A percentile compares a stretch with the other conserved stretches of the same genome.
Evolutionary conservation across 2,113 vertebrate species (phyloP).

Genomic region (Melanotaenia duboulayi): DNA sequence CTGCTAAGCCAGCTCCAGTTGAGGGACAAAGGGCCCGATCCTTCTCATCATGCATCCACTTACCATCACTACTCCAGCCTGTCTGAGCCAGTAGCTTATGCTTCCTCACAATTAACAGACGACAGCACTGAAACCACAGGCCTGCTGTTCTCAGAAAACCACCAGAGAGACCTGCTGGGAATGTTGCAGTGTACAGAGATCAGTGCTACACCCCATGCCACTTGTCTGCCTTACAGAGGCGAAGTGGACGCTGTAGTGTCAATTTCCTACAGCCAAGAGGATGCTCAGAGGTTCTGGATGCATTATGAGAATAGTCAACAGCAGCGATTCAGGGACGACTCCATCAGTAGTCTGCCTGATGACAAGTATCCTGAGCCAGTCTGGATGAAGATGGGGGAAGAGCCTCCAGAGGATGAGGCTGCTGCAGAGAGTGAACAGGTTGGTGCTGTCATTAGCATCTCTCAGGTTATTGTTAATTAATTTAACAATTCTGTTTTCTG

Average conservation of each 20-base stretch:
- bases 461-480: neutral
- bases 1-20: constrained; percentile 84
- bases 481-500: neutral
- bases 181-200: constrained; percentile 83
- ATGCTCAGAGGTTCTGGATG: constrained; percentile 71
- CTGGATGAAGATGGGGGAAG: constrained; percentile 70
- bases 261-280: constrained; percentile 67
- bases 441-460: neutral
- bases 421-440: constrained; percentile 69
- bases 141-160: constrained; percentile 86
- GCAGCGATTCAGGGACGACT: constrained; percentile 31
- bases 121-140: constrained; percentile 75
- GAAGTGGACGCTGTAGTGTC: constrained; percentile 79
- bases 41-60: neutral
- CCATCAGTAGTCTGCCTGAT: constrained; percentile 64
- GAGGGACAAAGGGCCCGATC: constrained; percentile 52
- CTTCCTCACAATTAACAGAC: constrained; percentile 16
- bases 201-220: neutral
- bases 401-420: constrained; percentile 59
- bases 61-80: constrained; percentile 43
- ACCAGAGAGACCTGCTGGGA: constrained; percentile 84
- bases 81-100: constrained; percentile 58
- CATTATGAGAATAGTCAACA: constrained; percentile 35
- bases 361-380: constrained; percentile 71
- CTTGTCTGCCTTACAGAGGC: constrained; percentile 31